phyloP scores from a whole-genome alignment of 2,888 invertebrate genomes.

The Nemotelus nigrinus region DNA sequence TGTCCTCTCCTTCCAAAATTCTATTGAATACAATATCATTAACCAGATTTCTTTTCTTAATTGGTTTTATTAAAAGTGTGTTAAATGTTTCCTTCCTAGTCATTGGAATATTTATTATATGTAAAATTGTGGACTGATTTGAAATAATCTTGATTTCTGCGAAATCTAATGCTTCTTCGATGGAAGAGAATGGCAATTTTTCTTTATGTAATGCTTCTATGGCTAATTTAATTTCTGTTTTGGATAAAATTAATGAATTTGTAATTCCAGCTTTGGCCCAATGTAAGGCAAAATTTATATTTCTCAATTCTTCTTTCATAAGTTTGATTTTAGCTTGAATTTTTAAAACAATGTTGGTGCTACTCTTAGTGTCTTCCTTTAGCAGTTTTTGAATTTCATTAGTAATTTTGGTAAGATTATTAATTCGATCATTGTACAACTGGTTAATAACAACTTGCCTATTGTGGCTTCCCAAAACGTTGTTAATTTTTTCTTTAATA shows the following conservation, averaged over 20 bases:
- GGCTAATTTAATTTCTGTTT: conserved; percentile 47
- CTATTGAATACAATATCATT: neutral
- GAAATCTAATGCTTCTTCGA: conserved; percentile 51
- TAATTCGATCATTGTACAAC: conserved; percentile 34
- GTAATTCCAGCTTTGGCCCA: conserved; percentile 5
- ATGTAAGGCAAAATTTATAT: neutral
- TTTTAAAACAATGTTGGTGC: conserved; percentile 27
- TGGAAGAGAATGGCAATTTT: conserved; percentile 48
- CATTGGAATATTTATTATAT: conserved; percentile 17
- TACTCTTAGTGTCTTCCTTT: neutral
- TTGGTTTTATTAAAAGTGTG: neutral
- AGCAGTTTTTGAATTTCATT: conserved; percentile 14
- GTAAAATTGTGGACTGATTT: neutral
- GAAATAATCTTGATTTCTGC: conserved; percentile 7
- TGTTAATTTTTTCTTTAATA: conserved; percentile 15
- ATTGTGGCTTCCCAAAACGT: neutral
- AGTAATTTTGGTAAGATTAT: conserved; percentile 1
- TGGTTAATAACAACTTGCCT: conserved; percentile 8
- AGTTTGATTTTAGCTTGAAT: conserved; percentile 20
- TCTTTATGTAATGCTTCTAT: conserved; percentile 47
- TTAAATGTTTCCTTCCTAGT: conserved; percentile 1
- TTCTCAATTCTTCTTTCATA: neutral
- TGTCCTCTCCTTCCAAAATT: neutral
- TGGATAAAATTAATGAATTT: conserved; percentile 48
- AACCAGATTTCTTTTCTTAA: conserved; percentile 3